Evolutionary conservation across 2,113 vertebrate genomes (phyloP).

Genomic region (Stomatorhinus ivindoensis): DNA sequence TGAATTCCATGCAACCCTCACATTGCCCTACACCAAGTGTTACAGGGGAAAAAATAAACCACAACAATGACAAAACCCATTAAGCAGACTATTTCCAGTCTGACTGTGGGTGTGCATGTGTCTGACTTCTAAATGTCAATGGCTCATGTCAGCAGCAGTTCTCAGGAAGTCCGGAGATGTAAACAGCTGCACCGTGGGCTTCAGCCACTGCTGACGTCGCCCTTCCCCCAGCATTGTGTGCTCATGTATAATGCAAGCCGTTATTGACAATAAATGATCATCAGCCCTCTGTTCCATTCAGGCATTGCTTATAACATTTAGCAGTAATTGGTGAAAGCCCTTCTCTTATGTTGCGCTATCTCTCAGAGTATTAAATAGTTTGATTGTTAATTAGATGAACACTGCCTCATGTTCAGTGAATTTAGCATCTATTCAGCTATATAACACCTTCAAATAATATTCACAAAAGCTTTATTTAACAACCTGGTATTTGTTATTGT

Average conservation of each 20-base stretch:
- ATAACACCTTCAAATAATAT: constrained; percentile 29
- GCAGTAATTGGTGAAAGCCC: not conserved
- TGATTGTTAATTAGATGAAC: constrained; percentile 44
- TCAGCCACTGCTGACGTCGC: not conserved
- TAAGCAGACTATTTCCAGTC: not conserved
- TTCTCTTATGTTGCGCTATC: not conserved
- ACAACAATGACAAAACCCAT: not conserved
- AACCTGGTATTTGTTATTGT: not conserved
- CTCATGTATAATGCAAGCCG: not conserved
- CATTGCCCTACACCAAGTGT: not conserved
- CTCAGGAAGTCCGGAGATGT: not conserved
- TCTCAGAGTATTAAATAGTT: constrained; percentile 6
- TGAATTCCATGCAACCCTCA: not conserved
- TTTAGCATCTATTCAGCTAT: constrained; percentile 33
- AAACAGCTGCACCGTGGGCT: not conserved
- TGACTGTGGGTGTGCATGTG: not conserved
- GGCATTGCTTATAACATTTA: not conserved
- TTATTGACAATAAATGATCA: not conserved
- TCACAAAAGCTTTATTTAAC: not conserved
- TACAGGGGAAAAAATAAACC: not conserved
- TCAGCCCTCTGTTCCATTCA: not conserved
- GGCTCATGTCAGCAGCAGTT: not conserved
- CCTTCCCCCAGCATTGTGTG: not conserved
- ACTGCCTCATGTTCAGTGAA: constrained; percentile 12
- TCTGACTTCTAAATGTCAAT: not conserved